These are phyloP conservation scores for Gallinago solitaria DNA, from an alignment of 2,797 vertebrate species.

Conservation along the genomic window DNA sequence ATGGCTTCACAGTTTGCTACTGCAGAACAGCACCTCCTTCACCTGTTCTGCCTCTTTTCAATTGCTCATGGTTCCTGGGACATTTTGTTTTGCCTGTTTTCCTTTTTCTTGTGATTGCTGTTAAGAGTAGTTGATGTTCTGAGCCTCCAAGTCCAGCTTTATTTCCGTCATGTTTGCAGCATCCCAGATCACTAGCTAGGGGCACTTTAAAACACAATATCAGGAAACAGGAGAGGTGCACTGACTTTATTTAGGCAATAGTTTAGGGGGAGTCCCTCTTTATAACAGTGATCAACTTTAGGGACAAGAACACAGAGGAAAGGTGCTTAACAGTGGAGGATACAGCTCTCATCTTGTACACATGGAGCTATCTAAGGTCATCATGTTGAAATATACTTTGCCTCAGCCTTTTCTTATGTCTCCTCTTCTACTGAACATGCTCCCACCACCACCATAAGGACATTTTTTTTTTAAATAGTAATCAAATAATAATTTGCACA, in stretches of 20 bases:
- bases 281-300: not conserved
- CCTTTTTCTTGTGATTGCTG: not conserved
- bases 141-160: not conserved
- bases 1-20: not conserved
- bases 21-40: not conserved
- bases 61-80: not conserved
- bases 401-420: not conserved
- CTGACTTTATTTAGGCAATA: not conserved
- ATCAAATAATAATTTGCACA: too few relatives aligned
- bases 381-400: fast-evolving
- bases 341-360: not conserved
- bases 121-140: not conserved
- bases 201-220: not conserved
- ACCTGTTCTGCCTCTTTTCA: not conserved
- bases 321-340: not conserved
- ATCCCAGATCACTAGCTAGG: not conserved
- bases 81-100: not conserved
- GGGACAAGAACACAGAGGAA: not conserved
- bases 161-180: not conserved
- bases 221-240: not conserved
- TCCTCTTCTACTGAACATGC: not conserved
- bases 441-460: fast-evolving
- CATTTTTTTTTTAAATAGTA: too few relatives aligned
- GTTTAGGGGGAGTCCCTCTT: not conserved
- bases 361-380: not conserved